phyloP scores from a whole-genome alignment of 2,113 vertebrate genomes.

The Narcine bancroftii region DNA sequence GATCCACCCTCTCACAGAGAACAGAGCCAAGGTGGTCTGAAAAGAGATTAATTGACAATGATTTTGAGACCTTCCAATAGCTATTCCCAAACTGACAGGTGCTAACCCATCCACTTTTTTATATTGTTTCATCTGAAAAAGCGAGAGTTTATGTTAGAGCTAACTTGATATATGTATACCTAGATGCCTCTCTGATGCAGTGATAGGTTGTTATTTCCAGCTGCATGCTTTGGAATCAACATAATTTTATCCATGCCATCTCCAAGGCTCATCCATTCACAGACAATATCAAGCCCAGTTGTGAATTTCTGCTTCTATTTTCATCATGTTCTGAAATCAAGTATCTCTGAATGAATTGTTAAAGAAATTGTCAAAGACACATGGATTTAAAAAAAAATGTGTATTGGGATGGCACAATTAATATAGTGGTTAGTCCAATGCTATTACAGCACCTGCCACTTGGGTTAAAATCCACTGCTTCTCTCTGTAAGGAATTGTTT shows the following conservation, averaged over 20 bases:
- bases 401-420: no score
- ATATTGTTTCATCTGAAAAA: background rate
- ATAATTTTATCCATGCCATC: background rate
- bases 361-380: no score
- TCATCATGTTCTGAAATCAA: background rate
- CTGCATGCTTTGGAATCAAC: background rate
- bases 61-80: background rate
- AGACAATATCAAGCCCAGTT: background rate
- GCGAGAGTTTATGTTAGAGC: background rate
- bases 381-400: no score
- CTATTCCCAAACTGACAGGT: background rate
- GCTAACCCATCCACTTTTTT: background rate
- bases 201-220: background rate
- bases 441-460: no score
- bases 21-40: no score
- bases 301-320: background rate
- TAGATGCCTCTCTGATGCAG: background rate
- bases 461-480: no score
- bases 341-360: background rate
- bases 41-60: background rate
- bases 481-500: no score
- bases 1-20: no score
- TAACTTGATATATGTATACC: background rate
- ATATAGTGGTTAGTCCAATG: no score
- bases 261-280: background rate